Base-by-base conservation (phyloP, 2,888 invertebrate genomes). In the Phyllotreta cruciferae region DNA sequence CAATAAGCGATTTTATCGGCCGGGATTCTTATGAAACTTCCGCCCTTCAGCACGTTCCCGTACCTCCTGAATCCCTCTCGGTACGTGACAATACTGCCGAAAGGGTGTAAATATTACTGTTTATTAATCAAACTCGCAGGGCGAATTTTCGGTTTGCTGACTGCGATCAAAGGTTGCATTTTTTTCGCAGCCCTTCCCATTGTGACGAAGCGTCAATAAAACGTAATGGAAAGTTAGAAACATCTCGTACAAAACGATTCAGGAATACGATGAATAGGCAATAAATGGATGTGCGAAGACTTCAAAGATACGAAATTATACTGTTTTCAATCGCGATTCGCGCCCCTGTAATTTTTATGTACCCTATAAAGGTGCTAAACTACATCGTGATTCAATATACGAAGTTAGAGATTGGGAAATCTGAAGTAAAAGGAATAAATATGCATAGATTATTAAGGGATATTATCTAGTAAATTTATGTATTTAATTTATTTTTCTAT, bases 1-100 rank as follows among this genome's bases (percentile, higher is more conserved):
- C 63, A 64, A 64, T 64, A 60, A 56, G 63, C 50, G 63, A 60
- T 60, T 60, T 56, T 64, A 64, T 64, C 63, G 52, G 24, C 52
- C 55, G 14, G 55, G 53, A 49, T 50, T 42, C 42, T 63, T 60
- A 63, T 63, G 49, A 60, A 63, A 58, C 55, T 60, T 63, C 63
- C n/a, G n/a, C 55, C 57, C 63, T 63, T 58, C 53, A 63, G 49
- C 63, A 58, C 63, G 60, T 57, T 53, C 56, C 56, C 35, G 38
- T 52, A 58, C 37, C 50, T 49, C 50, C 11, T 49, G 45, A 58
- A 58, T 58, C 57, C 42, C 41, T 39, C 49, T 24, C 49, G 13
- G 13, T 10, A 58, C 57, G 57, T 58, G 57, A 58, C 57, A 39
- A 24, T 49, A 58, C 38, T 58, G 24, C 50, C 57, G 50, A 57